A percentile compares a stretch with the other conserved stretches of the same genome.
Evolutionary conservation across 2,113 vertebrate genomes (phyloP).

Genomic region (Acinonyx jubatus): DNA sequence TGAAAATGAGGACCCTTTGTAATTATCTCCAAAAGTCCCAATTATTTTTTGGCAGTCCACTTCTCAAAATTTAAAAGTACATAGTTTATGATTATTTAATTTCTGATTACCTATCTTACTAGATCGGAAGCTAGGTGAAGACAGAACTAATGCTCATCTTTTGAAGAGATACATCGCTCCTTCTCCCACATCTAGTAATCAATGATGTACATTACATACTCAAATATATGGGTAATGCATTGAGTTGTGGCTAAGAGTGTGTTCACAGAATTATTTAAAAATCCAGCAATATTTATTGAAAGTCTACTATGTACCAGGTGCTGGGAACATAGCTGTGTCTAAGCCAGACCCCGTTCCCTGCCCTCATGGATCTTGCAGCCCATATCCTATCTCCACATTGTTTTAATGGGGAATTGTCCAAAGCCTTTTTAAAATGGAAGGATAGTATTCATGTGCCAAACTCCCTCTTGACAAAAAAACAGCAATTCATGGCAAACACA

Average conservation of each 20-base stretch:
- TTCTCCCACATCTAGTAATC: not conserved
- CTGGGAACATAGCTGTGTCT: not conserved
- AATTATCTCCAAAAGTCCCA: not conserved
- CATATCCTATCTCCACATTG: not conserved
- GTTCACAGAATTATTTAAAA: not conserved
- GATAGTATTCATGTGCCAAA: not conserved
- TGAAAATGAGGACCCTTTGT: not conserved
- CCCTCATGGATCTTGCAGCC: not conserved
- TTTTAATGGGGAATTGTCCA: not conserved
- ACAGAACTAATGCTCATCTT: not conserved
- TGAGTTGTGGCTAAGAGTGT: not conserved
- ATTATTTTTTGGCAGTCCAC: not conserved
- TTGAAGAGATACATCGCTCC: not conserved
- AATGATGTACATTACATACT: not conserved
- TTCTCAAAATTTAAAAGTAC: not conserved
- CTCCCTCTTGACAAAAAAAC: not conserved
- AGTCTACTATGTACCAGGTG: not conserved
- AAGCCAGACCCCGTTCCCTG: not conserved
- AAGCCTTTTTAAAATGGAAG: not conserved
- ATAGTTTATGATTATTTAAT: not conserved
- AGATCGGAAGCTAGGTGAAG: not conserved
- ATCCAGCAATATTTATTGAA: not conserved
- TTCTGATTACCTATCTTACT: not conserved
- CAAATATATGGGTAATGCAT: not conserved
- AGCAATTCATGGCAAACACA: not conserved